Conservation (phyloP, 2,113 vertebrate genomes). For the Pseudolaguvia tuberculata region DNA sequence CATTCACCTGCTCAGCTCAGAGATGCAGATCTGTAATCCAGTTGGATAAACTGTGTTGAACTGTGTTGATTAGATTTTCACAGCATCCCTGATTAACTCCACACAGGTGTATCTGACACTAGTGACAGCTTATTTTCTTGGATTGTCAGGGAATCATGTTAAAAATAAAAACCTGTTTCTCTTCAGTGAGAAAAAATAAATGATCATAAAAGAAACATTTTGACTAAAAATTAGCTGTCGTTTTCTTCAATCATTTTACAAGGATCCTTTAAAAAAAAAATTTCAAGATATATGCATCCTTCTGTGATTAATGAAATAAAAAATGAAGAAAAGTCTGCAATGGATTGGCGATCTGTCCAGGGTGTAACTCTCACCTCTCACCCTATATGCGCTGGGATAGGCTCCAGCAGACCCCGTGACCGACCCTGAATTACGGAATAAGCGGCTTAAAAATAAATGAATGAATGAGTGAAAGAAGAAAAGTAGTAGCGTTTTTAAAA, state of each 20-base stretch:
- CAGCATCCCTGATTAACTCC: background rate
- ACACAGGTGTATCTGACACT: background rate
- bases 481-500: no score
- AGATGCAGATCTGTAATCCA: background rate
- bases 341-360: no score
- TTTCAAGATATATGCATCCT: background rate
- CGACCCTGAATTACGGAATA: no score
- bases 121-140: background rate
- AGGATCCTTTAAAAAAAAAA: no score
- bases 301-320: no score
- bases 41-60: background rate
- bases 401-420: no score
- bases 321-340: no score
- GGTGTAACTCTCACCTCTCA: no score
- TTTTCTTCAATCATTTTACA: background rate
- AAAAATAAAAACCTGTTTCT: background rate
- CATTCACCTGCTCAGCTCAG: background rate
- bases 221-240: background rate
- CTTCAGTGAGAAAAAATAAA: background rate
- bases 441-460: no score
- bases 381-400: no score
- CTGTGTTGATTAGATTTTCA: background rate
- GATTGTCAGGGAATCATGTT: background rate
- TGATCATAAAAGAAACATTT: background rate
- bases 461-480: no score